Percentiles rank a stretch among this genome's conserved stretches.
phyloP scores from a whole-genome alignment of 1,140 invertebrate species.

The Latrodectus geometricus region DNA sequence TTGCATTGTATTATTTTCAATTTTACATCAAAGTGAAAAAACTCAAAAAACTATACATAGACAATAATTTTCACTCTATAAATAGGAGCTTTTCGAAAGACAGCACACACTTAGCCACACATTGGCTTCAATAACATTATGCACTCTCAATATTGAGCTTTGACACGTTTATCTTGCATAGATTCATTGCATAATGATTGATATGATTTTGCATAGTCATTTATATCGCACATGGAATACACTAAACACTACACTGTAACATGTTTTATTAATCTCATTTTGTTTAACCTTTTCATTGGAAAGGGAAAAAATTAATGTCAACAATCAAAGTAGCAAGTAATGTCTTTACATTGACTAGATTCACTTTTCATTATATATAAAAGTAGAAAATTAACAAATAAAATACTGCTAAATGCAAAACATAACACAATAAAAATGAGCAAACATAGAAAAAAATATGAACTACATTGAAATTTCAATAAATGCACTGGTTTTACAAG shows the following conservation, averaged over 20 bases:
- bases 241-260: conserved; percentile 22
- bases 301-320: background rate
- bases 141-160: conserved; percentile 34
- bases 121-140: conserved; percentile 9
- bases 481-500: no score
- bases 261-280: conserved; percentile 22
- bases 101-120: conserved; percentile 41
- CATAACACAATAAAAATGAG: conserved; percentile 47
- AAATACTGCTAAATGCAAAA: conserved; percentile 46
- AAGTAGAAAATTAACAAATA: conserved; percentile 52
- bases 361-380: conserved; percentile 30
- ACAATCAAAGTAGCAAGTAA: background rate
- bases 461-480: no score
- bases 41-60: conserved; percentile 50
- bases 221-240: conserved; percentile 25
- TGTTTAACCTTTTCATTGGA: background rate
- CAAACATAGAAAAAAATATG: background rate
- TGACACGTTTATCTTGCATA: background rate
- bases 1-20: conserved; percentile 49
- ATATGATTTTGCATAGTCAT: conserved; percentile 60
- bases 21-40: conserved; percentile 59
- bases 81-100: conserved; percentile 57
- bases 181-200: conserved; percentile 46
- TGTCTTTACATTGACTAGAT: conserved; percentile 48
- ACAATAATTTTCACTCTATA: conserved; percentile 58